Base-by-base conservation (phyloP, 2,113 vertebrate species). In the Neolamprologus longior region DNA sequence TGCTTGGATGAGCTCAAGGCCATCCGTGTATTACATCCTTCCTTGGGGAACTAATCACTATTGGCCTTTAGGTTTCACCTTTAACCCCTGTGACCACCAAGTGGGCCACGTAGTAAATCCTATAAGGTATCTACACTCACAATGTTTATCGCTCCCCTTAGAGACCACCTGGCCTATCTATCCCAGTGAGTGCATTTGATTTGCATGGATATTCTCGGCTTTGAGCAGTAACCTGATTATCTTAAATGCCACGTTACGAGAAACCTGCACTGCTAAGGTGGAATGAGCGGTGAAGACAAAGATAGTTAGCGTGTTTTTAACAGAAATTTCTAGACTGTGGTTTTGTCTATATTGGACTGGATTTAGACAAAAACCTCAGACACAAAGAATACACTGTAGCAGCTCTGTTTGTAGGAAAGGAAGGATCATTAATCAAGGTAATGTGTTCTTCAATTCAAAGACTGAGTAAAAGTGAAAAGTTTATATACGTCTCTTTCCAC, bases 1-100 rank as follows among this genome's bases (percentile, higher is more conserved):
- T 89, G 88, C 88, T 87, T 80, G 73, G 78, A 87, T 84, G 92
- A 93, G 87, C 91, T 90, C 78, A 89, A 89, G 93, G 93, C 85
- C 90, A 86, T 81, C 78, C 86, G 73, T 87, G 88, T 85, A 80
- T 89, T 92, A 86, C 89, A 85, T 86, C 86, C 89, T 92, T 94
- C 91, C 93, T 92, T 73, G 31, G 92, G 91, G 94, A 94, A 91
- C 90, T 93, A 94, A 95, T 95, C 91, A 93, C 88, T 89, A 84
- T 86, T 84, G 86, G 88, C 88, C 91, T 93, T 90, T 90, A 82
- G 85, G 90, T 93, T 90, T 93, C 91, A 92, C 92, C 93, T 96
- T 91, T 95, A 85, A 94, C 92, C 93, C 86, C 7, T 10, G 6
- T 76, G 84, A 86, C 68, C 90, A 84, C 86, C 91, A 88, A 92